These are phyloP conservation scores for Sebastes diploproa DNA, from an alignment of 2,797 vertebrate species.

Conservation along the genomic window DNA sequence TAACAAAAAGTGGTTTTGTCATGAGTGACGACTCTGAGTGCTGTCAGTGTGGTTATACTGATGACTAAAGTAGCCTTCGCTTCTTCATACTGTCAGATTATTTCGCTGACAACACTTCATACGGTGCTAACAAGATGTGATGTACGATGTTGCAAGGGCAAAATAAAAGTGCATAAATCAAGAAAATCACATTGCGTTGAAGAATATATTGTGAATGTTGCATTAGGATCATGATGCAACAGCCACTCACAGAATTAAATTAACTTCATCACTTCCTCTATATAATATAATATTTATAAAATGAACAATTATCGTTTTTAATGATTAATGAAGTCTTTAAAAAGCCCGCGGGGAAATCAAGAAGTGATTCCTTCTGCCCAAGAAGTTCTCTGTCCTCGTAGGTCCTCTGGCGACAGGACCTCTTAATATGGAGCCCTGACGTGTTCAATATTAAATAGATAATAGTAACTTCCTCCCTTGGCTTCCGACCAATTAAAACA, in stretches of 20 bases:
- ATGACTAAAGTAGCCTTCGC: background rate
- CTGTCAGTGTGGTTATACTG: background rate
- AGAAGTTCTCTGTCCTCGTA: background rate
- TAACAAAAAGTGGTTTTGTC: background rate
- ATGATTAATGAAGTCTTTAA: background rate
- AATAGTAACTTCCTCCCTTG: background rate
- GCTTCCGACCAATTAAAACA: background rate
- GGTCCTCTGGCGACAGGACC: background rate
- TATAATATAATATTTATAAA: background rate
- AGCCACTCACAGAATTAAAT: background rate
- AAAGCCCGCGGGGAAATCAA: background rate
- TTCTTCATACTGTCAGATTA: background rate
- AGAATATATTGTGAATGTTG: background rate
- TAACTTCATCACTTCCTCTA: background rate
- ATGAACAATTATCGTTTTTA: background rate
- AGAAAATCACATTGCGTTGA: background rate
- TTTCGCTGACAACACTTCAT: background rate
- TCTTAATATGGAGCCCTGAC: background rate
- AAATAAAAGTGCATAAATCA: background rate
- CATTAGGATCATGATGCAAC: background rate
- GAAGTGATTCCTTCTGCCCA: background rate
- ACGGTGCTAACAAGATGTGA: background rate
- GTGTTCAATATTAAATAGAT: background rate
- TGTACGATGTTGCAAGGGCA: background rate
- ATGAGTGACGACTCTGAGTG: background rate